Conservation (phyloP, 2,797 vertebrate genomes). For the Helicolenus hilgendorfi region DNA sequence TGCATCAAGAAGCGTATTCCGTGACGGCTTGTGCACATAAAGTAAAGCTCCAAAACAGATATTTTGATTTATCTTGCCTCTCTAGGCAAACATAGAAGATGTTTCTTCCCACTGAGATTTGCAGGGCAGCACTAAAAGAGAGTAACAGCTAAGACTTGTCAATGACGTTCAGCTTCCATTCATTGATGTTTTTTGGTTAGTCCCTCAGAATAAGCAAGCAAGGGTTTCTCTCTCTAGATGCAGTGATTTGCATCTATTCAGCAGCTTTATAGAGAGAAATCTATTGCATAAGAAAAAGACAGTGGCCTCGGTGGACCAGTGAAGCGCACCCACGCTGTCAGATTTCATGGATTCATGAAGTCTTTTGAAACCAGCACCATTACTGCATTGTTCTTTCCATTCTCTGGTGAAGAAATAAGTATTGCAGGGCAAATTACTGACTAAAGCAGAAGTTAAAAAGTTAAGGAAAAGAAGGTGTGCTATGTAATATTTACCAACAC, state of each 20-base stretch:
- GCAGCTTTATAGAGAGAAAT: background rate
- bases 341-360: background rate
- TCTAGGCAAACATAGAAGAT: background rate
- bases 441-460: background rate
- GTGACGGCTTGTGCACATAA: background rate
- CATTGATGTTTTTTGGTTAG: background rate
- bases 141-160: background rate
- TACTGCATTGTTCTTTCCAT: background rate
- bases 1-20: conserved; percentile 2
- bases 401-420: background rate
- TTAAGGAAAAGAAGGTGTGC: background rate
- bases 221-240: background rate
- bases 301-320: background rate
- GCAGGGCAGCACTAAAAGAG: background rate
- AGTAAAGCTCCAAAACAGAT: background rate
- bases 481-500: background rate
- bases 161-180: background rate
- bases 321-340: conserved; percentile 16
- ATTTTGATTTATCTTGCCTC: background rate
- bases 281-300: background rate
- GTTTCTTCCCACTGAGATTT: background rate
- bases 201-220: background rate
- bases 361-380: background rate
- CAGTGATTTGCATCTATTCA: background rate
- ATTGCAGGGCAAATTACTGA: background rate